A percentile compares a stretch with the other conserved stretches of the same genome.
Conservation (phyloP, 2,113 vertebrate genomes). For the Brachypteracias leptosomus region DNA sequence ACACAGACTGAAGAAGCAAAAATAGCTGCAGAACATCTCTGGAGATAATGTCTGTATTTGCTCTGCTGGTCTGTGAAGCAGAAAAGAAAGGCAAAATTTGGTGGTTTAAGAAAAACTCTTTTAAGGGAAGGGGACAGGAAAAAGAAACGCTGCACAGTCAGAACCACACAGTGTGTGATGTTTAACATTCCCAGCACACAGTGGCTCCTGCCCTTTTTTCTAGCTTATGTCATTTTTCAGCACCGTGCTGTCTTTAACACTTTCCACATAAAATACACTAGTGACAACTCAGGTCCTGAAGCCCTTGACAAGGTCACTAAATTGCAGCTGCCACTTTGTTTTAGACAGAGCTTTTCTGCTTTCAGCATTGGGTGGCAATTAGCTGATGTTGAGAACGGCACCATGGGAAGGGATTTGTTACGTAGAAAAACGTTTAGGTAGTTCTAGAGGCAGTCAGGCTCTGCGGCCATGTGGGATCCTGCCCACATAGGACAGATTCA, state of each 20-base stretch:
- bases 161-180: neutral
- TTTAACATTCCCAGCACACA: neutral
- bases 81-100: neutral
- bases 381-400: neutral
- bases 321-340: neutral
- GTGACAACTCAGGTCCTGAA: neutral
- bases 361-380: neutral
- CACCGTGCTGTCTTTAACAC: neutral
- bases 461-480: neutral
- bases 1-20: slow-evolving; percentile 37
- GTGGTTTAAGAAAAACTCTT: neutral
- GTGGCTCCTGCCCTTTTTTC: neutral
- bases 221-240: neutral
- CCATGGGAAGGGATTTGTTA: neutral
- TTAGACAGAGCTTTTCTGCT: neutral
- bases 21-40: slow-evolving; percentile 60
- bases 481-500: neutral
- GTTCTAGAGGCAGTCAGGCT: neutral
- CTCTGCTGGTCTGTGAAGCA: slow-evolving; percentile 35
- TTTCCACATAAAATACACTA: neutral
- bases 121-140: neutral
- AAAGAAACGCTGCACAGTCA: neutral
- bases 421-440: neutral
- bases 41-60: neutral
- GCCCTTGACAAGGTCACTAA: neutral